These are phyloP conservation scores for Premnoplex brunnescens DNA, from an alignment of 2,797 vertebrate genomes.

Conservation along the genomic window DNA sequence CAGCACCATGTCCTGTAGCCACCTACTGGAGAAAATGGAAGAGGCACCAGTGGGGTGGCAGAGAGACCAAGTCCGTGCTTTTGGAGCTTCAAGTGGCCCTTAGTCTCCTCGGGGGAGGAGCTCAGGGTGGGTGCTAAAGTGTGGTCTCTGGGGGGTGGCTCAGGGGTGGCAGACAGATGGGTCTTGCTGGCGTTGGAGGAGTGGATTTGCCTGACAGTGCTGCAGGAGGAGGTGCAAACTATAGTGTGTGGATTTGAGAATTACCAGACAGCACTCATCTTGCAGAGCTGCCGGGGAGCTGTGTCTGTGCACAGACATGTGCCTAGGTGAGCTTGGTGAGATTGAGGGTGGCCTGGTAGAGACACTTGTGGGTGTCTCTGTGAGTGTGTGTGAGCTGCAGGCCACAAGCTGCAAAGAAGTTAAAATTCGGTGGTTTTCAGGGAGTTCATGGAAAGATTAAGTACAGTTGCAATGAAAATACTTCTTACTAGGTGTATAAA, in stretches of 20 bases:
- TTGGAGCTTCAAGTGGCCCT: background rate
- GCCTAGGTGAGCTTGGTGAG: background rate
- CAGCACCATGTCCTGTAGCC: background rate
- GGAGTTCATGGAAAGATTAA: background rate
- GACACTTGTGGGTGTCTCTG: background rate
- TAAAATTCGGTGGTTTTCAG: background rate
- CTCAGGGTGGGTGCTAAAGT: background rate
- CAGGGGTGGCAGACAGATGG: background rate
- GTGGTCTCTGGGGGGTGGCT: background rate
- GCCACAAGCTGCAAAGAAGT: background rate
- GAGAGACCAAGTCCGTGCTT: background rate
- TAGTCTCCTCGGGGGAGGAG: background rate
- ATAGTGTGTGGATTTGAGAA: background rate
- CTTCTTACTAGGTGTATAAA: background rate
- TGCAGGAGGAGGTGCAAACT: background rate
- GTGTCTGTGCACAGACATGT: background rate
- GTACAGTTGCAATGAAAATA: background rate
- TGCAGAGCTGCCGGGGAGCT: background rate
- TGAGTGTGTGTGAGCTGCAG: background rate
- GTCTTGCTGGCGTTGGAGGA: background rate
- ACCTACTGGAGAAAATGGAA: background rate
- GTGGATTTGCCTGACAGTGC: background rate
- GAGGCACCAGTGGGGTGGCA: fast-evolving
- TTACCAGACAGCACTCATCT: background rate
- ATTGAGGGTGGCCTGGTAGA: background rate